phyloP scores from a whole-genome alignment of 1,140 invertebrate species.

The Trigoniulus corallinus region DNA sequence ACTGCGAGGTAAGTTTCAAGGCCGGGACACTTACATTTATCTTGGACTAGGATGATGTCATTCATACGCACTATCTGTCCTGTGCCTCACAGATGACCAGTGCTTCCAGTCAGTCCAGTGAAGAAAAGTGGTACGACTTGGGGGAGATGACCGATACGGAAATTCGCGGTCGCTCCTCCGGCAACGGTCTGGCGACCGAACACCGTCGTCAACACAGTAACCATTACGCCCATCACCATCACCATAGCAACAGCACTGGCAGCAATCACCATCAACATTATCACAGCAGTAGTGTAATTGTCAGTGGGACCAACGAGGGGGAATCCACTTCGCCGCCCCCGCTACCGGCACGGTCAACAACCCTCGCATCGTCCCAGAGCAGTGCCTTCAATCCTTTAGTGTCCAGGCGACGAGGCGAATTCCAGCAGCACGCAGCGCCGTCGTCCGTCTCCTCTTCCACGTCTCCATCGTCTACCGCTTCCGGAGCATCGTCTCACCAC shows the following conservation, averaged over 20 bases:
- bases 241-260: too few relatives aligned
- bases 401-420: neutral
- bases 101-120: conserved; percentile 44
- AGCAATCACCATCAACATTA: too few relatives aligned
- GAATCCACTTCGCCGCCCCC: conserved; percentile 31
- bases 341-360: conserved; percentile 26
- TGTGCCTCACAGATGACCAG: conserved; percentile 33
- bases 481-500: too few relatives aligned
- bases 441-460: neutral
- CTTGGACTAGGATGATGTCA: too few relatives aligned
- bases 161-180: conserved; percentile 1
- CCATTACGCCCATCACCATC: too few relatives aligned
- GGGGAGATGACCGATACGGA: conserved; percentile 23
- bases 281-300: neutral
- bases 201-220: too few relatives aligned
- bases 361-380: conserved; percentile 10
- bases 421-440: neutral
- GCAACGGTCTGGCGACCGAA: conserved; percentile 16
- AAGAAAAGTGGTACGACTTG: conserved; percentile 47
- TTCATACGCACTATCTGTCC: too few relatives aligned
- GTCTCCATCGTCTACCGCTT: too few relatives aligned
- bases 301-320: neutral
- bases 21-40: too few relatives aligned
- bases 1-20: neutral
- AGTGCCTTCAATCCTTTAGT: too few relatives aligned